Conservation (phyloP, 2,113 vertebrate genomes). For the Nycticorax nycticorax region DNA sequence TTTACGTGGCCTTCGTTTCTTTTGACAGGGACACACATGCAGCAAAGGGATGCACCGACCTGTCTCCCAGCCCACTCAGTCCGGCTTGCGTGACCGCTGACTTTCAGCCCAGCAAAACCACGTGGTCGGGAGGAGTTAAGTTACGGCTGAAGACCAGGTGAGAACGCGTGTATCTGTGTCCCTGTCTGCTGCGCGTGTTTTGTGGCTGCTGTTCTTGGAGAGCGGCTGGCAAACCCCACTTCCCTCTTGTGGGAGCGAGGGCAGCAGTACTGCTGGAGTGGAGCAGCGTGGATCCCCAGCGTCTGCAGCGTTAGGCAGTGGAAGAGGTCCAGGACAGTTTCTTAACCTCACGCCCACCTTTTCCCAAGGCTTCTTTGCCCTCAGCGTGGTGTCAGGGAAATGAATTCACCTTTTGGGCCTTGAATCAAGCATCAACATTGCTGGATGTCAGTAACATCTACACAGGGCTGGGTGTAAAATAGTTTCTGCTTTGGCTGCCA, state of each 20-base stretch:
- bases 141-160: constrained; percentile 71
- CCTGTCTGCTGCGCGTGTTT: fast-evolving
- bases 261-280: neutral
- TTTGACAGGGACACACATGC: constrained; percentile 68
- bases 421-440: neutral
- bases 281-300: neutral
- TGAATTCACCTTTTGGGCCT: neutral
- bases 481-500: neutral
- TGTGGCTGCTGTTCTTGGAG: neutral
- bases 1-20: neutral
- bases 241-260: neutral
- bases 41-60: constrained; percentile 2
- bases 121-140: constrained; percentile 66
- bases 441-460: neutral
- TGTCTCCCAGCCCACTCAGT: neutral
- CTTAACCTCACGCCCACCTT: neutral
- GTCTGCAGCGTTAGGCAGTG: fast-evolving
- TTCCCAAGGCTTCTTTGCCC: neutral
- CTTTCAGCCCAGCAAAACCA: constrained; percentile 41
- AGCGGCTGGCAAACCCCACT: neutral
- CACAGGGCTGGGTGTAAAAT: neutral
- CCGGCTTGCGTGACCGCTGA: neutral
- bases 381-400: neutral
- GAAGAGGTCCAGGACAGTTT: neutral
- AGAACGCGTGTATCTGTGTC: neutral